phyloP scores from a whole-genome alignment of 2,113 vertebrate genomes.

The Jaculus jaculus region DNA sequence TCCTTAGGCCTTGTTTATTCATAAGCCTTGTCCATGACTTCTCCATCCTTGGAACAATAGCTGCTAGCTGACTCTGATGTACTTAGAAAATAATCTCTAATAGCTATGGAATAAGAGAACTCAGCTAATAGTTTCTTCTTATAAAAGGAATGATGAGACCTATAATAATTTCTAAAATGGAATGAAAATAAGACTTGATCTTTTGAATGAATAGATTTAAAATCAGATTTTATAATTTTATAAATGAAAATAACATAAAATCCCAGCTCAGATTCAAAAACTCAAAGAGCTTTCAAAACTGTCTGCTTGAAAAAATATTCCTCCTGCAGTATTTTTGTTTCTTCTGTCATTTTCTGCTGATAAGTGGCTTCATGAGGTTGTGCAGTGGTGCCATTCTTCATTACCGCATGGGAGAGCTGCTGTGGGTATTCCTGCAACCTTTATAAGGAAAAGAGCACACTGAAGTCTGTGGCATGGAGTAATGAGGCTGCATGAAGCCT shows the following conservation, averaged over 20 bases:
- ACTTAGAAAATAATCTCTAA: not conserved
- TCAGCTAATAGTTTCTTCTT: not conserved
- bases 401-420: slow-evolving; percentile 50
- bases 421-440: slow-evolving; percentile 56
- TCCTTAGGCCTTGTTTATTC: not conserved
- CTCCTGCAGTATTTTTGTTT: no score
- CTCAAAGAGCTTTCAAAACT: not conserved
- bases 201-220: slow-evolving; percentile 6
- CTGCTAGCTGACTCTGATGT: not conserved
- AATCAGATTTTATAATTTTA: not conserved
- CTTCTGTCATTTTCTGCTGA: not conserved
- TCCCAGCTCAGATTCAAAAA: not conserved
- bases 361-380: not conserved
- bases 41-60: not conserved
- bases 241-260: slow-evolving; percentile 1
- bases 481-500: slow-evolving; percentile 74
- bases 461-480: slow-evolving; percentile 47
- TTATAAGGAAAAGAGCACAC: slow-evolving; percentile 17
- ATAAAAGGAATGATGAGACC: not conserved
- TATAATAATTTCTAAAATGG: not conserved
- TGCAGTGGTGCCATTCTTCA: not conserved
- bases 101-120: not conserved
- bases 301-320: no score
- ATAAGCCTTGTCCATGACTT: not conserved
- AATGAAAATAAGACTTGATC: not conserved